Evolutionary conservation across 2,888 invertebrate genomes (phyloP).

Genomic region (Melitaea athalia): DNA sequence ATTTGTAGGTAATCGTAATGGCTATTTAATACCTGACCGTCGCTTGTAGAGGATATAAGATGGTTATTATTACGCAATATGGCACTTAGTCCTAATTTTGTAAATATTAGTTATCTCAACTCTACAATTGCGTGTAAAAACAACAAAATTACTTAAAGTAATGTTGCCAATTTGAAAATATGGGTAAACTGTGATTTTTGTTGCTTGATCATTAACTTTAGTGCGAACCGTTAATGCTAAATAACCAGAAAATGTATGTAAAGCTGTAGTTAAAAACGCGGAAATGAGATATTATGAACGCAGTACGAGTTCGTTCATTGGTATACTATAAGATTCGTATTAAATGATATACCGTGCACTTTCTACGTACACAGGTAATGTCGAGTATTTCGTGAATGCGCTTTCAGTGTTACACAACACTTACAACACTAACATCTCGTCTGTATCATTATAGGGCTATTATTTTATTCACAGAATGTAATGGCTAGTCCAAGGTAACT

Average conservation of each 20-base stretch:
- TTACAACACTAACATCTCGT: conserved; percentile 36
- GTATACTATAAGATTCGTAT: conserved; percentile 29
- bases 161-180: no score
- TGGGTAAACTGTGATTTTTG: no score
- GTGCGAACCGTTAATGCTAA: conserved; percentile 2
- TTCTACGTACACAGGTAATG: conserved; percentile 45
- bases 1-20: conserved; percentile 8
- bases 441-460: conserved; percentile 53
- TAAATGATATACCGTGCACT: conserved; percentile 29
- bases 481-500: conserved; percentile 43
- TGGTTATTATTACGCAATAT: neutral
- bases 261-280: conserved; percentile 18
- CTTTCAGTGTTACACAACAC: conserved; percentile 53
- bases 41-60: neutral
- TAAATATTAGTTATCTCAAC: neutral
- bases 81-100: neutral
- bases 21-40: neutral
- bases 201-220: neutral
- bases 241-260: conserved; percentile 21
- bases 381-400: conserved; percentile 53
- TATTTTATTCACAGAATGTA: conserved; percentile 50
- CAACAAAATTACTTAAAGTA: neutral
- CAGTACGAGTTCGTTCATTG: conserved; percentile 15
- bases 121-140: neutral
- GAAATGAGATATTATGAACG: conserved; percentile 26